A percentile compares a stretch with the other conserved stretches of the same genome.
Evolutionary conservation across 37 sponge, comb jelly and placozoan genomes (phyloP).

Genomic region (Aphrocallistes beatrix): DNA sequence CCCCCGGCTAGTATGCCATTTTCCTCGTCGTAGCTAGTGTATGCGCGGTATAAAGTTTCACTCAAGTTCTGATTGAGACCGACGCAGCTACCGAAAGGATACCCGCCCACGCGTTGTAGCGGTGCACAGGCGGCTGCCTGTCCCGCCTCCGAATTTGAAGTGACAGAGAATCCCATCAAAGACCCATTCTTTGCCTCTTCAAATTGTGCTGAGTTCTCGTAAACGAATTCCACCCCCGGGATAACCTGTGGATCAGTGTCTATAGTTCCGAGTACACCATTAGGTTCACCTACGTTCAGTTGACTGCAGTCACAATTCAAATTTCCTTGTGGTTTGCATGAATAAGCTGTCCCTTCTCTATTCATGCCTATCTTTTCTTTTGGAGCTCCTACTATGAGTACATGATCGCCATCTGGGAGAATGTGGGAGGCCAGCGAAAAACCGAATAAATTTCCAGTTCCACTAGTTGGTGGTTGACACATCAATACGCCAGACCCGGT

Average conservation of each 20-base stretch:
- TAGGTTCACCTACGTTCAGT: not conserved
- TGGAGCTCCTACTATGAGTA: not conserved
- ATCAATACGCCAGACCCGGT: not conserved
- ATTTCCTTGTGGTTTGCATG: not conserved
- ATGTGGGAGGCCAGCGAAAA: not conserved
- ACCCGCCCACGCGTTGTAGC: not conserved
- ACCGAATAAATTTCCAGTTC: not conserved
- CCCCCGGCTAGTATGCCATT: constrained; percentile 6
- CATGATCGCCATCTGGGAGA: not conserved
- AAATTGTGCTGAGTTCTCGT: not conserved
- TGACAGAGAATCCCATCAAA: constrained; percentile 10
- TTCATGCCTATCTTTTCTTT: not conserved
- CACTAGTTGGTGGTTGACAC: not conserved
- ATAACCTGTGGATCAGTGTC: not conserved
- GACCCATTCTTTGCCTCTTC: not conserved
- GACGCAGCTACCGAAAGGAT: not conserved
- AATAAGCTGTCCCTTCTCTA: not conserved
- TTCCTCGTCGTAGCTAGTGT: not conserved
- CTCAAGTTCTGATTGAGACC: not conserved
- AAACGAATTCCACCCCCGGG: not conserved
- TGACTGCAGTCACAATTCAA: not conserved
- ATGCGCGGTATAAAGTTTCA: not conserved
- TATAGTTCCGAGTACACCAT: not conserved
- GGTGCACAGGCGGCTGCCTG: not conserved
- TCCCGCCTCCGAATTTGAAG: not conserved